These are phyloP conservation scores for Erynnis tages DNA, from an alignment of 2,888 invertebrate genomes.

Conservation along the genomic window DNA sequence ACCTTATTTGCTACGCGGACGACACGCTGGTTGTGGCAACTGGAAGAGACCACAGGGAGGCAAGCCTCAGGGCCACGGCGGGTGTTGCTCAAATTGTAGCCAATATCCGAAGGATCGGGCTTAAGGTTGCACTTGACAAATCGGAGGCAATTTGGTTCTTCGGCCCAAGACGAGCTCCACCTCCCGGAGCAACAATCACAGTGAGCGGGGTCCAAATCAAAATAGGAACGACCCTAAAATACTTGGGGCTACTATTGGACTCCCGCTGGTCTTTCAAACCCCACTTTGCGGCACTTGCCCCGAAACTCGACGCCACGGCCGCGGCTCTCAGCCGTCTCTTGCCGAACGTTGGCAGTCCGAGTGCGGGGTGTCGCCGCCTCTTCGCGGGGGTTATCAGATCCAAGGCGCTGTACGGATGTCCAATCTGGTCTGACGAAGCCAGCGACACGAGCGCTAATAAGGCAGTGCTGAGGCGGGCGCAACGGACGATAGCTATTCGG, in stretches of 20 bases:
- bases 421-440: neutral
- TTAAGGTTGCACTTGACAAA: neutral
- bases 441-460: neutral
- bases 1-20: conserved; percentile 27
- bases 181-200: neutral
- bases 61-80: neutral
- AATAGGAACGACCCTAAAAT: neutral
- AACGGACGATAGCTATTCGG: neutral
- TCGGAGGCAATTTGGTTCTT: neutral
- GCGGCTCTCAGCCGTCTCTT: conserved; percentile 1
- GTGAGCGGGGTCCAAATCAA: neutral
- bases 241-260: neutral
- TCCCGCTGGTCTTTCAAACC: neutral
- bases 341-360: conserved; percentile 1
- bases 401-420: neutral
- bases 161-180: neutral
- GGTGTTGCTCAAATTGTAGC: neutral
- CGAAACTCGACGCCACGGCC: conserved; percentile 2
- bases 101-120: neutral
- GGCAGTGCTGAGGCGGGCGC: neutral
- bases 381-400: neutral
- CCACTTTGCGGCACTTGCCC: neutral
- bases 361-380: neutral
- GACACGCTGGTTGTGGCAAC: conserved; percentile 22
- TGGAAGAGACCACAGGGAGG: neutral